phyloP scores from a whole-genome alignment of 2,113 vertebrate species.

The Thunnus thynnus region DNA sequence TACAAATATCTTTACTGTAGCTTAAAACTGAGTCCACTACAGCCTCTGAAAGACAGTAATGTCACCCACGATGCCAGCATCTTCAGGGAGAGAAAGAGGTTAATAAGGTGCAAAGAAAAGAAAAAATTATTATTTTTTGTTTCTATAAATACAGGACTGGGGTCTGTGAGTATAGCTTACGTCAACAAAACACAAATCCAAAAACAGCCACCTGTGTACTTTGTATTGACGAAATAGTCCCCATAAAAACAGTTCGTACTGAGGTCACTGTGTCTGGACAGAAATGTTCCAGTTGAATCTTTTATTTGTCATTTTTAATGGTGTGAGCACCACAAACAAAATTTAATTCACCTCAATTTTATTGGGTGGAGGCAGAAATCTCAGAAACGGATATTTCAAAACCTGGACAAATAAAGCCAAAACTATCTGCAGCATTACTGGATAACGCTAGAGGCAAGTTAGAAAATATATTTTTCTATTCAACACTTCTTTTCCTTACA shows the following conservation, averaged over 20 bases:
- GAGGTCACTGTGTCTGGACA: conserved; percentile 2
- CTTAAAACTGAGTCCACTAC: too few species aligned
- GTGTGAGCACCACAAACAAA: conserved; percentile 4
- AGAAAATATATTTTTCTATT: background rate
- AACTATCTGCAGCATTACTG: conserved; percentile 1
- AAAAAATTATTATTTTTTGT: too few species aligned
- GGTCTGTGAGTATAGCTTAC: too few species aligned
- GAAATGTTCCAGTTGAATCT: conserved; percentile 22
- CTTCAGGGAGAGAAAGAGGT: too few species aligned
- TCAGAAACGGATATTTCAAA: conserved; percentile 14
- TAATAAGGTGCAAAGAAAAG: too few species aligned
- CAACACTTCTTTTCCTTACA: background rate
- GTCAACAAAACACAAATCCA: too few species aligned
- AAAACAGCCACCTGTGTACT: too few species aligned
- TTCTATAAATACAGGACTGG: too few species aligned
- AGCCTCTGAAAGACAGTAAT: too few species aligned
- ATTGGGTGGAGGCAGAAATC: background rate
- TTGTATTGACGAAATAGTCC: background rate
- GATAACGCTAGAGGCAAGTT: background rate
- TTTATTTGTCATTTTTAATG: conserved; percentile 29
- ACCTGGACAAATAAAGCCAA: conserved; percentile 11
- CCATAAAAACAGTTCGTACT: background rate
- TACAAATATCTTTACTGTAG: too few species aligned
- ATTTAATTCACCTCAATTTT: conserved; percentile 6
- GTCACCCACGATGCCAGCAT: too few species aligned